Evolutionary conservation across 2,888 invertebrate species (phyloP), one percentile per base, ranked within the genome.

Genomic region (Lasioglossum morio): DNA sequence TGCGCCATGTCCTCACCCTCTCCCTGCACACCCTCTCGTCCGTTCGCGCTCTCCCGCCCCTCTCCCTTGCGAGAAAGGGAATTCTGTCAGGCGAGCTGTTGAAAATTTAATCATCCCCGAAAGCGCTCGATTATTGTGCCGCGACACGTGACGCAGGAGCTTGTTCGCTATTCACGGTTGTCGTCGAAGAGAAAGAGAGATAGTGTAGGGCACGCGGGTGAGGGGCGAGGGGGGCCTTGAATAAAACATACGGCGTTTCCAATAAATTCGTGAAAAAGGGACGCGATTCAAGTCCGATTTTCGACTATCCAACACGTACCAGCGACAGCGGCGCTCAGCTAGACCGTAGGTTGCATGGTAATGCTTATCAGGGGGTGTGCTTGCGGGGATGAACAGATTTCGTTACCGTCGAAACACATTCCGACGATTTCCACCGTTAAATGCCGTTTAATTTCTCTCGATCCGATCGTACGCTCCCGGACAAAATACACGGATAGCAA

Each of bases 91-190:
- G 69, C 80, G 83, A 76, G 87, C 83, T 77, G 84, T 84, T 90
- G 90, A 90, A 90, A 90, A 88, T 88, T 90, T 90, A 90, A 90
- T 90, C 88, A 86, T 82, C 57, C 69, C 77, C 82, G 81, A 87
- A 88, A 90, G 88, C 81, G 79, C 69, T 81, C 88, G 87, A 88
- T 90, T 90, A 90, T 88, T 82, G 87, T 72, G 81, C 40, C 27
- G 63, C 75, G 88, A 85, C 89, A 85, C 84, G 88, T 88, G 90
- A 90, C 84, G 88, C 81, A 72, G 79, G 80, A 82, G 77, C 80
- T 77, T 76, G 74, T 83, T 83, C 86, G 48, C 83, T 78, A 76
- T 86, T 88, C 72, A 79, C 83, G 57, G 63, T 72, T 74, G 81
- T 81, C 70, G 74, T 48, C 34, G 34, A 60, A 12, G 57, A 76